Evolutionary conservation across 2,888 invertebrate species (phyloP), one percentile per base, ranked within the genome.

Genomic region (Hirtodrosophila cameraria): DNA sequence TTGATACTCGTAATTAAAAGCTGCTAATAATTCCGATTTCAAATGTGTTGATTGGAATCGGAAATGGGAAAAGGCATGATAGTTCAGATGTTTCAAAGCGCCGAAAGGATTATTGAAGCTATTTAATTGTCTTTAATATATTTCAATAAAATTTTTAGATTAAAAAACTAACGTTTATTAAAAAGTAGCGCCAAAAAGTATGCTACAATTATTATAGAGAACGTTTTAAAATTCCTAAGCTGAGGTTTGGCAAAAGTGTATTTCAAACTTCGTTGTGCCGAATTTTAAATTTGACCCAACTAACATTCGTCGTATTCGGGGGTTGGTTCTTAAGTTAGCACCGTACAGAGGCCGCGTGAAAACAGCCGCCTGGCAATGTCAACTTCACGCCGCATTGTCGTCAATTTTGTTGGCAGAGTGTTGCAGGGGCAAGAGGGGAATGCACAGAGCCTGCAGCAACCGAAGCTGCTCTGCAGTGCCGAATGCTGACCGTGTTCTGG

Each of bases 321-420:
- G 69, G 41, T 57, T 38, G 69, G 31, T 60, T 7, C 27, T 8
- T 23, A 30, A 64, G 61, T 55, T 54, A 46, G 33, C 43, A 27
- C 20, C 25, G 7, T 23, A 2, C 60, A 27, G 54, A 46, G 49
- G 57, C 54, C 63, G 75, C 48, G 75, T 59, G 63, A 71, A 71
- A 74, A 74, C 63, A 57, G 57, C 41, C 63, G 60, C 59, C 55
- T 55, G 75, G 61, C 67, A 64, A 82, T 85, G 85, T 79, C 85
- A 71, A 79, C 79, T 71, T 82, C 54, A 82, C 78, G 82, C 70
- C 70, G 66, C 52, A 59, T 59, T 75, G 43, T 74, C 45, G 80
- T 72, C 58, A 61, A 59, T 57, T 76, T 73, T 52, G 53, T 31
- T 69, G 54, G 62, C 46, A 39, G 54, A 39, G 39, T 43, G 20